A percentile compares a stretch with the other conserved stretches of the same genome.
These are phyloP conservation scores for Thecocarcelia acutangulata DNA, from an alignment of 2,888 invertebrate genomes.

Conservation along the genomic window DNA sequence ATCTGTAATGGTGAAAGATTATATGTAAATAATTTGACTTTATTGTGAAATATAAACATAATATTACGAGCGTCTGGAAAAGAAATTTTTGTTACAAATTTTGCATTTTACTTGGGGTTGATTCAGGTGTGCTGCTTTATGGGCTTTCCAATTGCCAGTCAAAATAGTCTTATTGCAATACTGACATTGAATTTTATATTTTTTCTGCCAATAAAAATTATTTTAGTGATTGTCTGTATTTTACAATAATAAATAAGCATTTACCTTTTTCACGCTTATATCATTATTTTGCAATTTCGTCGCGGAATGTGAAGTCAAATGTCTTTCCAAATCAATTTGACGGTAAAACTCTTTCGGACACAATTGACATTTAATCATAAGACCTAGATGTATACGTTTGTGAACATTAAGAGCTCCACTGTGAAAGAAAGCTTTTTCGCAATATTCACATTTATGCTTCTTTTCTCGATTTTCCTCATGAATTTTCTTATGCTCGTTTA, in stretches of 20 bases:
- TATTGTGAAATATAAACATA: not conserved
- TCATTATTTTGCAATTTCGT: not conserved
- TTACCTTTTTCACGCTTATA: slow-evolving; percentile 11
- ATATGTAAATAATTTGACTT: not conserved
- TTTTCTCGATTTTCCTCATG: slow-evolving; percentile 45
- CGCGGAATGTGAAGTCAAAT: slow-evolving; percentile 42
- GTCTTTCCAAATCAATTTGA: slow-evolving; percentile 46
- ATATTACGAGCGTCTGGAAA: slow-evolving; percentile 30
- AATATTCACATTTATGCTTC: slow-evolving; percentile 58
- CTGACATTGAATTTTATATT: slow-evolving; percentile 49
- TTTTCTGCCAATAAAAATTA: slow-evolving; percentile 4
- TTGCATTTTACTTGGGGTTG: slow-evolving; percentile 51
- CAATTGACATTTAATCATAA: slow-evolving; percentile 39
- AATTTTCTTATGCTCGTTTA: slow-evolving; percentile 36
- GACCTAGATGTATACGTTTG: slow-evolving; percentile 56
- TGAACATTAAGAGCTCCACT: slow-evolving; percentile 56
- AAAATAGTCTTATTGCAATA: slow-evolving; percentile 39
- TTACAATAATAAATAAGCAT: not conserved
- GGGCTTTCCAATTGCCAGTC: slow-evolving; percentile 28
- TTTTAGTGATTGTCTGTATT: not conserved
- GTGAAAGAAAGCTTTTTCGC: slow-evolving; percentile 52
- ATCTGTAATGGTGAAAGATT: not conserved
- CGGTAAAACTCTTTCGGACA: slow-evolving; percentile 53
- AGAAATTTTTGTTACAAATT: slow-evolving; percentile 56
- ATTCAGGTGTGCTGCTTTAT: slow-evolving; percentile 44